Percentiles rank a stretch among this genome's conserved stretches.
Conservation (phyloP, 2,797 vertebrate species). For the Aphelocoma californica region DNA sequence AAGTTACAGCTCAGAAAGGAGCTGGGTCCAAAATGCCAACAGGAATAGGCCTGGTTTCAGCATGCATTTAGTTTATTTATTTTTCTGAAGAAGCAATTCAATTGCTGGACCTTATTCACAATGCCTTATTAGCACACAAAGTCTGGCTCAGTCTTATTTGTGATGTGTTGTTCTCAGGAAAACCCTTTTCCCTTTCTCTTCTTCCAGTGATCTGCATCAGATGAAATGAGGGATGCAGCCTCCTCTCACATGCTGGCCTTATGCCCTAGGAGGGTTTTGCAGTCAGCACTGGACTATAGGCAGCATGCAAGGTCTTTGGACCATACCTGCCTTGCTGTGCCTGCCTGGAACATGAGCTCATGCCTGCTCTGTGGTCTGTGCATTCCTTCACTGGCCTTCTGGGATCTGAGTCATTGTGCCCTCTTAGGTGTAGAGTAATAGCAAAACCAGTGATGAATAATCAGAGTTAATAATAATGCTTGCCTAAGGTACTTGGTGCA, state of each 20-base stretch:
- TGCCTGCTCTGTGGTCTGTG: background rate
- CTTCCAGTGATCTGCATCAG: background rate
- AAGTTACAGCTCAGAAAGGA: background rate
- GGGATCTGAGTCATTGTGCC: constrained; percentile 1
- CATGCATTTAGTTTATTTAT: background rate
- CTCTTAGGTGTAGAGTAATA: background rate
- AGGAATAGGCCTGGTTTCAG: background rate
- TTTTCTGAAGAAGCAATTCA: background rate
- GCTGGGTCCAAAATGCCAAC: background rate
- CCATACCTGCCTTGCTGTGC: background rate
- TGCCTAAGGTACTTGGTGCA: constrained; percentile 24
- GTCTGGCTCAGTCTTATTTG: background rate
- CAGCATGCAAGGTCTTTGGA: background rate
- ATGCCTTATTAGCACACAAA: too few species aligned
- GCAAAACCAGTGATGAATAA: constrained; percentile 18
- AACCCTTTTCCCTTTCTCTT: background rate
- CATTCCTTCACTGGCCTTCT: background rate
- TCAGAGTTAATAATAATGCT: constrained; percentile 26
- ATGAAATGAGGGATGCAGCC: background rate
- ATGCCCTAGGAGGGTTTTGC: background rate
- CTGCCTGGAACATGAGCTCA: background rate
- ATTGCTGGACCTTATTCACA: background rate
- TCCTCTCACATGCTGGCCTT: background rate
- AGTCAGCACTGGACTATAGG: background rate
- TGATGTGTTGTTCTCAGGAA: background rate